Evolutionary conservation across 2,888 invertebrate genomes (phyloP).

Genomic region (Sarcophaga caerulescens): DNA sequence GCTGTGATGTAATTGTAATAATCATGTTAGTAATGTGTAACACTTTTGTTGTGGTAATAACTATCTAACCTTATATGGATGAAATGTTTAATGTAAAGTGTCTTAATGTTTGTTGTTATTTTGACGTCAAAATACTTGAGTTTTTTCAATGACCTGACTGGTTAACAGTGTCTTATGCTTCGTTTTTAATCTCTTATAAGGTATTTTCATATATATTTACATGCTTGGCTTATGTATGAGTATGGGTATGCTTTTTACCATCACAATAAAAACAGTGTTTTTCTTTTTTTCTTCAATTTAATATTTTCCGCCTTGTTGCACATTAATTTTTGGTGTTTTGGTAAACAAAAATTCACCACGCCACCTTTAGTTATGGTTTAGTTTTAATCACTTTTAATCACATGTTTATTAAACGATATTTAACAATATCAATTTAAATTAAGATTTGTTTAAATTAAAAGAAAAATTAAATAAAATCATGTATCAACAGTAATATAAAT

Average conservation of each 20-base stretch:
- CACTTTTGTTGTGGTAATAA: conserved; percentile 58
- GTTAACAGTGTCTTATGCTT: conserved; percentile 27
- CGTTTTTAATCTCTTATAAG: conserved; percentile 21
- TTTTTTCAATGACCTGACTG: neutral
- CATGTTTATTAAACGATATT: conserved; percentile 50
- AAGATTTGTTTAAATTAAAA: neutral
- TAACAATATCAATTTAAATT: conserved; percentile 9
- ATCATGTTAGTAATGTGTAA: conserved; percentile 60
- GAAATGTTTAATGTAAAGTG: conserved; percentile 6
- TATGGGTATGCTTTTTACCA: neutral
- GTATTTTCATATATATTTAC: conserved; percentile 34
- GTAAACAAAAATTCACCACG: conserved; percentile 14
- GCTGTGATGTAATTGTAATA: conserved; percentile 51
- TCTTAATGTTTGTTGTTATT: conserved; percentile 9
- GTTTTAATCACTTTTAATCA: conserved; percentile 39
- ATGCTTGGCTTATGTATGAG: neutral
- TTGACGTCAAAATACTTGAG: conserved; percentile 12
- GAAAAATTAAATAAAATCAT: too few relatives aligned
- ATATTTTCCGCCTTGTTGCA: conserved; percentile 51
- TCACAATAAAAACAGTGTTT: neutral
- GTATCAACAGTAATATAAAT: neutral
- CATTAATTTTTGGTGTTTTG: conserved; percentile 15
- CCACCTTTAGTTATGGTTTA: conserved; percentile 12
- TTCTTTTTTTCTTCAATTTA: neutral
- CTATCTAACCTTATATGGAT: conserved; percentile 45